These are phyloP conservation scores for Thymallus thymallus DNA, from an alignment of 2,113 vertebrate genomes.

Conservation along the genomic window DNA sequence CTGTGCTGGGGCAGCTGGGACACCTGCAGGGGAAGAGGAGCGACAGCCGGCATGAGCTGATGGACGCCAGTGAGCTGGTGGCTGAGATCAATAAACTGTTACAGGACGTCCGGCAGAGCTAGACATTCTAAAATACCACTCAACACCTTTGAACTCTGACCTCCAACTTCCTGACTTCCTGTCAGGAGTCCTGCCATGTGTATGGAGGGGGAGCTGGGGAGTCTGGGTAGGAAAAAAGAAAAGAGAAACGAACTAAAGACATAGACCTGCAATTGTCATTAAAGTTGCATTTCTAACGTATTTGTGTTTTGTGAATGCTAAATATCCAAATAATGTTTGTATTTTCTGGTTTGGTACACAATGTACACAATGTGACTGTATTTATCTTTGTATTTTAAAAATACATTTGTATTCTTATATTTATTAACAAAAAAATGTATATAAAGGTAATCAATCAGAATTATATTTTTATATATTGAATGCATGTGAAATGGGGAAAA, in stretches of 20 bases:
- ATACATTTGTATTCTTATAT: constrained; percentile 99
- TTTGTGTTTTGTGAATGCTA: constrained; percentile 98
- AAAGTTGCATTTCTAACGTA: constrained; percentile 93
- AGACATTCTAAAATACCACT: constrained; percentile 39
- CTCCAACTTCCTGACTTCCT: background rate
- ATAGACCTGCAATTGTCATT: constrained; percentile 81
- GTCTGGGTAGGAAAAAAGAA: constrained; percentile 26
- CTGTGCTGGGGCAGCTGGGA: constrained; percentile 87
- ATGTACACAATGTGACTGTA: constrained; percentile 98
- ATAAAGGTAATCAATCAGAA: constrained; percentile 88
- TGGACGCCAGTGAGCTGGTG: constrained; percentile 96
- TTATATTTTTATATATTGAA: constrained; percentile 98
- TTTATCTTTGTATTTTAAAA: constrained; percentile 99
- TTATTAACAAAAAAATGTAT: constrained; percentile 85
- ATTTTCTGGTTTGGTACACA: constrained; percentile 86
- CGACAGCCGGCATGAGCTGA: constrained; percentile 93
- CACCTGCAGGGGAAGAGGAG: constrained; percentile 82
- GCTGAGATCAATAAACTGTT: constrained; percentile 98
- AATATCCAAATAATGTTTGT: constrained; percentile 91
- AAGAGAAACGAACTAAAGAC: constrained; percentile 6
- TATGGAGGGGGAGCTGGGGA: constrained; percentile 59
- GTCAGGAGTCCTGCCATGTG: constrained; percentile 63
- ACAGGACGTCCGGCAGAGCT: constrained; percentile 94
- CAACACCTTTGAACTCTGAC: background rate
- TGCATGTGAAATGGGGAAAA: constrained; percentile 71